A percentile compares a stretch with the other conserved stretches of the same genome.
Evolutionary conservation across 2,113 vertebrate species (phyloP).

Genomic region (Blennius ocellaris): DNA sequence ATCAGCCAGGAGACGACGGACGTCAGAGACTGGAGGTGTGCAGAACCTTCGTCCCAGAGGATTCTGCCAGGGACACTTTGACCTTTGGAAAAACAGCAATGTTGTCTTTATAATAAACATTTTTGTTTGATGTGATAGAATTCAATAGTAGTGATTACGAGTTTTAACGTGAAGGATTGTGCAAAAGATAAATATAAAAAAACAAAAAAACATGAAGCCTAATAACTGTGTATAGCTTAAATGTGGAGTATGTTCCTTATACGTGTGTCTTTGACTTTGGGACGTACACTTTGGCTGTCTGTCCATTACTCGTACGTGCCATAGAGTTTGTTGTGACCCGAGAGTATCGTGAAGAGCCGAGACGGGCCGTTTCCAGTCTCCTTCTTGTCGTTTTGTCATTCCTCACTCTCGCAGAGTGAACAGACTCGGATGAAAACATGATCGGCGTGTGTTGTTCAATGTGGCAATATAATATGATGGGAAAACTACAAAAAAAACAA

Average conservation of each 20-base stretch:
- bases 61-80: constrained; percentile 15
- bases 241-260: constrained; percentile 58
- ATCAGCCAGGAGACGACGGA: constrained; percentile 49
- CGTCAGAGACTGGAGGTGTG: constrained; percentile 51
- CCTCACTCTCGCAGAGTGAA: too few species aligned
- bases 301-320: constrained; percentile 66
- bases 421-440: too few species aligned
- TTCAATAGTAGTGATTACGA: constrained; percentile 30
- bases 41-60: constrained; percentile 27
- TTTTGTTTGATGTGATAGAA: constrained; percentile 62
- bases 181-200: constrained; percentile 50
- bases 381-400: too few species aligned
- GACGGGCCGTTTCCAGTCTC: neutral
- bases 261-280: constrained; percentile 65
- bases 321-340: constrained; percentile 56
- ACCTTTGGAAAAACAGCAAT: constrained; percentile 20
- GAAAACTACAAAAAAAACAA: too few species aligned
- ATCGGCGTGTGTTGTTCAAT: too few species aligned
- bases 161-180: constrained; percentile 28
- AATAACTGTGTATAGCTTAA: constrained; percentile 55
- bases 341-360: constrained; percentile 43
- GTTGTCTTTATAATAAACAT: constrained; percentile 42
- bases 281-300: constrained; percentile 59
- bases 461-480: too few species aligned
- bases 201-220: constrained; percentile 54